Evolutionary conservation across 2,113 vertebrate genomes (phyloP).

Genomic region (Myotis yumanensis): DNA sequence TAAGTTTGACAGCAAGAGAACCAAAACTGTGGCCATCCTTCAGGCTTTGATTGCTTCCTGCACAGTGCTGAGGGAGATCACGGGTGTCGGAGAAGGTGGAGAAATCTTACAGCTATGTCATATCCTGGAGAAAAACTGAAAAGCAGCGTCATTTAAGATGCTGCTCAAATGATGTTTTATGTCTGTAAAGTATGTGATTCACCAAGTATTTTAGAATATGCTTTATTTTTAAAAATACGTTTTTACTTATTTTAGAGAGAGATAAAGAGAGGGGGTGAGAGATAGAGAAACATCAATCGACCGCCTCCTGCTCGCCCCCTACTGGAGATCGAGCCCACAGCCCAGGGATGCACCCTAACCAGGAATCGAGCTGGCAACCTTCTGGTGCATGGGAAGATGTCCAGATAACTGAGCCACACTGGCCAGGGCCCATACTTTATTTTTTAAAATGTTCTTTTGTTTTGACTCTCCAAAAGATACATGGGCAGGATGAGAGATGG

Average conservation of each 20-base stretch:
- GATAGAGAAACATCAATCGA: too few relatives aligned
- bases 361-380: too few relatives aligned
- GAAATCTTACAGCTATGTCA: background rate
- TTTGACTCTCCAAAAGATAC: slow-evolving; percentile 14
- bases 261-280: too few relatives aligned
- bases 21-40: background rate
- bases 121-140: background rate
- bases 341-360: too few relatives aligned
- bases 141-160: background rate
- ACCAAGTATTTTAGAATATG: background rate
- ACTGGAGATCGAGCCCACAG: too few relatives aligned
- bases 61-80: background rate
- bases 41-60: background rate
- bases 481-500: background rate
- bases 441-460: background rate
- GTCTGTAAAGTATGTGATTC: background rate
- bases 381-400: too few relatives aligned
- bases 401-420: too few relatives aligned
- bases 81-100: background rate
- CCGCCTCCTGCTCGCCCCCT: too few relatives aligned
- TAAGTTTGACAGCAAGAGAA: background rate
- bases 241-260: too few relatives aligned
- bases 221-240: background rate
- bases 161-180: background rate
- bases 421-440: too few relatives aligned